Conservation (phyloP, 2,888 invertebrate genomes). For the Zygaena filipendulae region DNA sequence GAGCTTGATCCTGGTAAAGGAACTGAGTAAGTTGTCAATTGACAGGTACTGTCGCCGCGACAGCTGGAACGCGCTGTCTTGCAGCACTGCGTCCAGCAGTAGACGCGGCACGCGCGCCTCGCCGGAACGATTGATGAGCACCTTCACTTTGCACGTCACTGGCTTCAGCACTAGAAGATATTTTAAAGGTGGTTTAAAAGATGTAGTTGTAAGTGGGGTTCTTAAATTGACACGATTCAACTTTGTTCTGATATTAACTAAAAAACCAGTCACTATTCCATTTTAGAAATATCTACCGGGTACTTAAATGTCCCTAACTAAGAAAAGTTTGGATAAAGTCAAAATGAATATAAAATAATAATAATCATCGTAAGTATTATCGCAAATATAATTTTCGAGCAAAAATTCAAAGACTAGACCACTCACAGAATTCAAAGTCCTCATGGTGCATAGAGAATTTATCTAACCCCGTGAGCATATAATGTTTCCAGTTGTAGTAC, state of each 20-base stretch:
- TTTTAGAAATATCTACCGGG: too few species aligned
- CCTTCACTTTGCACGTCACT: constrained; percentile 80
- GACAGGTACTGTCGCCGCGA: constrained; percentile 78
- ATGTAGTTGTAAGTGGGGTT: not conserved
- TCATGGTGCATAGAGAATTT: constrained; percentile 82
- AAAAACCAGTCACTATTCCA: too few species aligned
- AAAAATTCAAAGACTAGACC: too few species aligned
- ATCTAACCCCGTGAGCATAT: constrained; percentile 79
- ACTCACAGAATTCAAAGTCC: constrained; percentile 84
- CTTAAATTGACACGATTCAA: not conserved
- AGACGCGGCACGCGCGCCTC: constrained; percentile 72
- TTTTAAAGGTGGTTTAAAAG: too few species aligned
- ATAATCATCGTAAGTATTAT: too few species aligned
- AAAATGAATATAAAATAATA: too few species aligned
- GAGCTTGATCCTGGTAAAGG: constrained; percentile 72
- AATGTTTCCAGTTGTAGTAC: constrained; percentile 79
- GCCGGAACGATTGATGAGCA: constrained; percentile 75
- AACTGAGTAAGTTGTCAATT: constrained; percentile 63
- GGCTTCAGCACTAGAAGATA: constrained; percentile 77
- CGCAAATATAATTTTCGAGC: too few species aligned
- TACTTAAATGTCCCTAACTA: too few species aligned
- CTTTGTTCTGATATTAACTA: too few species aligned
- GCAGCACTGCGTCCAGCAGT: constrained; percentile 73
- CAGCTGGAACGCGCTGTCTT: constrained; percentile 79
- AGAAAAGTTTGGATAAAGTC: too few species aligned